Conservation (phyloP, 2,888 invertebrate genomes). For the Eupithecia vulgata region DNA sequence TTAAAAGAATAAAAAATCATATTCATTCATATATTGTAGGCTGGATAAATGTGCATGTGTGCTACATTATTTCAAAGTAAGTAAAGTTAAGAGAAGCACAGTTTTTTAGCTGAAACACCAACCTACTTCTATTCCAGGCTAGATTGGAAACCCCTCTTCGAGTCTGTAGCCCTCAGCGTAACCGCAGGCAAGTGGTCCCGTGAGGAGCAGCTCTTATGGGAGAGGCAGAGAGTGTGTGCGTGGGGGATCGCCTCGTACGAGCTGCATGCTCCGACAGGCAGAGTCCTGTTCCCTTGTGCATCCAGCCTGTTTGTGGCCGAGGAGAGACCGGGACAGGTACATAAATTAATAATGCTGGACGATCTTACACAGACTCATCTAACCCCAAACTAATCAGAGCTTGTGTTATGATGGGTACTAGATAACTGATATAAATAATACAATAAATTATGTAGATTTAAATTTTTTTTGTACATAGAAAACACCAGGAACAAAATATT, state of each 20-base stretch:
- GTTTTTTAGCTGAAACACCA: not conserved
- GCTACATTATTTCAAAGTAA: not conserved
- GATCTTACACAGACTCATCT: not conserved
- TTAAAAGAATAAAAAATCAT: not conserved
- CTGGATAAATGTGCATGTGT: not conserved
- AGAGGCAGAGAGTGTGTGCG: constrained; percentile 94
- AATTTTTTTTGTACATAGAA: not conserved
- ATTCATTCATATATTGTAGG: not conserved
- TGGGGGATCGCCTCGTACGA: constrained; percentile 98
- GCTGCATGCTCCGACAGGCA: constrained; percentile 90
- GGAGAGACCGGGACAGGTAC: constrained; percentile 67
- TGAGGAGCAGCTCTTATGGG: constrained; percentile 96
- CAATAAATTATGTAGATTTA: not conserved
- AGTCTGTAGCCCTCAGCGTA: constrained; percentile 86
- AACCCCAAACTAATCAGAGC: no score
- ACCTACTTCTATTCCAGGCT: constrained; percentile 75
- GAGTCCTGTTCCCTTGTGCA: constrained; percentile 95
- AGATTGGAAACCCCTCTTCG: constrained; percentile 92
- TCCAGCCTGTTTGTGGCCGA: constrained; percentile 93
- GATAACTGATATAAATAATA: no score
- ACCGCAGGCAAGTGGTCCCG: constrained; percentile 87
- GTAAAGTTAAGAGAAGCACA: not conserved
- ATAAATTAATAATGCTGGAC: not conserved
- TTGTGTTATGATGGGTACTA: no score
- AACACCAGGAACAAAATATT: no score